Evolutionary conservation across 2,113 vertebrate genomes (phyloP), one percentile per base, ranked within the genome.

Genomic region (Macaca nemestrina): DNA sequence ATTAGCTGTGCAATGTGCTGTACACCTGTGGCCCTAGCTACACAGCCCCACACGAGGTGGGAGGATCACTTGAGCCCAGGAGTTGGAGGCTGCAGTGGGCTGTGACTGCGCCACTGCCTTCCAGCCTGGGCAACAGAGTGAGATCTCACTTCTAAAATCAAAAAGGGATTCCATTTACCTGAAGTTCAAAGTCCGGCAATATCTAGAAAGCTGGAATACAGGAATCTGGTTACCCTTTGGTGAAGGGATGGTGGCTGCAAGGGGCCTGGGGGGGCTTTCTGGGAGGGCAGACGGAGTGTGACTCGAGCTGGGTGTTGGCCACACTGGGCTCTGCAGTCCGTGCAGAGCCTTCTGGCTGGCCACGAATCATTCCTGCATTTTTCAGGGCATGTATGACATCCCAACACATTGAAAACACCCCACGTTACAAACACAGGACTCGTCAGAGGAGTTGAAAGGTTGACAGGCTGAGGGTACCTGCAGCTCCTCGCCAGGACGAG

Each of bases 301-400:
- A 2, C 1, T 17, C 12, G 22, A 27, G 0, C 35, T 4, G 4
- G 35, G 52, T 0, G 2, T 27, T 5, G 8, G 27, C 32, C 32
- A 35, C 25, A 5, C 40, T 8, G 59, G 72, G 25, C 10, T 30
- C 27, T 4, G 0, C 25, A 14, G 11, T 10, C 27, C 12, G 30
- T 38, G 73, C 32, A 18, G 30, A 2, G 2, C 14, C 5, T 3
- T 3, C 13, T 6, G 35, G 57, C 48, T 11, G 14, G 4, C 25
- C 13, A 2, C 3, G 32, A 1, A 8, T 5, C 16, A 18, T 6
- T 2, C 2, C 10, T 3, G 6, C 5, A 0, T 12, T 20, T 35
- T 22, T 23, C 25, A 59, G 76, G 40, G 48, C 11, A 3, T 22
- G 14, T 35, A 35, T 45, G 20, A 1, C 0, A 35, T n/a, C 16